Percentiles rank a stretch among this genome's conserved stretches.
phyloP scores from a whole-genome alignment of 2,797 vertebrate species.

The Catharus ustulatus region DNA sequence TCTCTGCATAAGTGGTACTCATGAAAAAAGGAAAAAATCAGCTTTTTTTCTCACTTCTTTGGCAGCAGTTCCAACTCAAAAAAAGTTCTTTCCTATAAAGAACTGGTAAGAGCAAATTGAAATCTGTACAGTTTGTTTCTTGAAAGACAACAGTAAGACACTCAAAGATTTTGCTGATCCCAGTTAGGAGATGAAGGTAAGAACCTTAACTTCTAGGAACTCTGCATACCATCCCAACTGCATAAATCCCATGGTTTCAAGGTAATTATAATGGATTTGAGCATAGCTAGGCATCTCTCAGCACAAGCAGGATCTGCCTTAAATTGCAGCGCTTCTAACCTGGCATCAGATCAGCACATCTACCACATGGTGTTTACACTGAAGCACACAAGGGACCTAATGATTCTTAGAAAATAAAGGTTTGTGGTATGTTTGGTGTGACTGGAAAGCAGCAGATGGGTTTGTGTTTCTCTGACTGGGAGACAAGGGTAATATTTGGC shows the following conservation, averaged over 20 bases:
- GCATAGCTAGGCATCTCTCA: not conserved
- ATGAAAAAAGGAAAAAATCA: not conserved
- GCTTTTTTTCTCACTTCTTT: not conserved
- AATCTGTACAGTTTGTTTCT: not conserved
- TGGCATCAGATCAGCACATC: not conserved
- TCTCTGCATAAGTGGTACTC: not conserved
- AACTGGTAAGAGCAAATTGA: not conserved
- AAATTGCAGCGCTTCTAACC: not conserved
- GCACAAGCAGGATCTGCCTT: not conserved
- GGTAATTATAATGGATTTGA: not conserved
- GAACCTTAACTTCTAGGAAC: not conserved
- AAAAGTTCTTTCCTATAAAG: not conserved
- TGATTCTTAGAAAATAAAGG: not conserved
- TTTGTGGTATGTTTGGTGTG: not conserved
- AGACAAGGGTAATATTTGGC: not conserved
- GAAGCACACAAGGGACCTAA: not conserved
- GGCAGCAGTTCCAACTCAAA: not conserved
- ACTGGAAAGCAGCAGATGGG: not conserved
- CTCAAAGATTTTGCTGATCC: not conserved
- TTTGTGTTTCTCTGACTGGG: not conserved
- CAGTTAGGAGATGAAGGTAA: not conserved
- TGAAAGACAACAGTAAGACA: not conserved
- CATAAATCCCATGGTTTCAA: not conserved
- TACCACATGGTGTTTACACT: not conserved
- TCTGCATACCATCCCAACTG: not conserved